Evolutionary conservation across 2,113 vertebrate genomes (phyloP).

Genomic region (Emberiza fucata): DNA sequence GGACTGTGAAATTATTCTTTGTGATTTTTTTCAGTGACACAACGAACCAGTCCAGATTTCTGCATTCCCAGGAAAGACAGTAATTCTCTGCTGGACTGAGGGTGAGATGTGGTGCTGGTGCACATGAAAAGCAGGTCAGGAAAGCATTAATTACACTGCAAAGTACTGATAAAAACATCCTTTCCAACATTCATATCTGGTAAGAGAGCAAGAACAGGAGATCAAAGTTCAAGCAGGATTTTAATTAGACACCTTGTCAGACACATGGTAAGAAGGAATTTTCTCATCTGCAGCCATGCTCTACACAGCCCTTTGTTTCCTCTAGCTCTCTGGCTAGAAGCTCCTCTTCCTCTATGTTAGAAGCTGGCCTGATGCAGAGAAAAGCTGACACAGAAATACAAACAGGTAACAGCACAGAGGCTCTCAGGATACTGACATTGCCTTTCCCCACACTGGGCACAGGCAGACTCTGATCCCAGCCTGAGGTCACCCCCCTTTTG

Average conservation of each 20-base stretch:
- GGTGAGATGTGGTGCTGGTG: background rate
- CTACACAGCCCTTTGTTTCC: background rate
- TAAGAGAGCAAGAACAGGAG: background rate
- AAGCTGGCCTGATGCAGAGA: background rate
- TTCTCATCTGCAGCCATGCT: background rate
- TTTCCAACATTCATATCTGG: background rate
- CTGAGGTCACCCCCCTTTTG: background rate
- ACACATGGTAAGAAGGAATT: background rate
- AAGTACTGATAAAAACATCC: background rate
- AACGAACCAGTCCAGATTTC: background rate
- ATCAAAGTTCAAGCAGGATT: background rate
- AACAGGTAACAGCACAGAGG: fast-evolving
- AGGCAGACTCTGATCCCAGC: background rate
- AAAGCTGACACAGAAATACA: background rate
- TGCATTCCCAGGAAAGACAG: background rate
- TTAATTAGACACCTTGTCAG: background rate
- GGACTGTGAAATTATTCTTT: background rate
- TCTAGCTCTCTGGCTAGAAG: background rate
- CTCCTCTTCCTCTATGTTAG: background rate
- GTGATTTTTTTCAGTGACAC: background rate
- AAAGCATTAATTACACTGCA: background rate
- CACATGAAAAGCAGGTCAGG: background rate
- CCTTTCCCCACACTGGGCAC: background rate
- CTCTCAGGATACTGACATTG: fast-evolving
- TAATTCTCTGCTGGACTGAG: background rate